Conservation (phyloP, 2,797 vertebrate genomes). For the Varecia variegata region DNA sequence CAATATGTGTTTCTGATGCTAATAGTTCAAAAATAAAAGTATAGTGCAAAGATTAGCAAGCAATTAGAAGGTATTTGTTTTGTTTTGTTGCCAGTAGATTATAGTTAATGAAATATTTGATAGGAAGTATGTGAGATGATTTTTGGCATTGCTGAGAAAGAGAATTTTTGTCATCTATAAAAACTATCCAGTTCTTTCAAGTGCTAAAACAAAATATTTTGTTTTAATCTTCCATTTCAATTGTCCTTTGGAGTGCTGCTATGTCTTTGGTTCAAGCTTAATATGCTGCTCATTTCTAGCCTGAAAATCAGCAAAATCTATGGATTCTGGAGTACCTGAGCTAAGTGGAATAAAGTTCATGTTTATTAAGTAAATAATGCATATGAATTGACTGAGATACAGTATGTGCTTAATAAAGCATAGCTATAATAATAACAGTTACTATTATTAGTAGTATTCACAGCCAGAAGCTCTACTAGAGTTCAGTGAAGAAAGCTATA, state of each 20-base stretch:
- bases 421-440: neutral
- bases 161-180: neutral
- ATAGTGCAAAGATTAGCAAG: neutral
- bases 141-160: neutral
- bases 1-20: neutral
- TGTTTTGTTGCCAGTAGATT: neutral
- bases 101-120: neutral
- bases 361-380: neutral
- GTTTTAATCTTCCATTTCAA: neutral
- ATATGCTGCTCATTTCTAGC: neutral
- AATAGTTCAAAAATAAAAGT: constrained; percentile 4
- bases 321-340: neutral
- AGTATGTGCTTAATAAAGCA: neutral
- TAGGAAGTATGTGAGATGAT: neutral
- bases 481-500: neutral
- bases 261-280: neutral
- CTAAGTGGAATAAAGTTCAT: neutral
- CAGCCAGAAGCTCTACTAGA: neutral
- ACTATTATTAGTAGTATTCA: neutral
- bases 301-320: neutral
- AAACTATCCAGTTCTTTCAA: neutral
- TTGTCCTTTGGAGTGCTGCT: neutral
- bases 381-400: neutral
- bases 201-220: neutral
- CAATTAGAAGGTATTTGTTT: neutral